These are phyloP conservation scores for Dryobates pubescens DNA, from an alignment of 2,797 vertebrate species.

Conservation along the genomic window DNA sequence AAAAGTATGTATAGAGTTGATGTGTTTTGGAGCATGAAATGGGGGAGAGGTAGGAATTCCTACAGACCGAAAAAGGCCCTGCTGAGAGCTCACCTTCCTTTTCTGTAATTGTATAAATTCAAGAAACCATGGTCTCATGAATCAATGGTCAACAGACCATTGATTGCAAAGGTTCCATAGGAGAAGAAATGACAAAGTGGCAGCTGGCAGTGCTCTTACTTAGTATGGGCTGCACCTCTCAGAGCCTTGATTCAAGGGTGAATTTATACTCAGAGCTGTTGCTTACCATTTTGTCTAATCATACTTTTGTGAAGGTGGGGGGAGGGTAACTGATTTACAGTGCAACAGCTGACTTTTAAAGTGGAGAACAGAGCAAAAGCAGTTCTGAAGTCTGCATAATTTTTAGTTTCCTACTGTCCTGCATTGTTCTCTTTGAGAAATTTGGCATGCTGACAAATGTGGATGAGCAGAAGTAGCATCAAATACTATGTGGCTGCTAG, in stretches of 20 bases:
- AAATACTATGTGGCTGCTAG: neutral
- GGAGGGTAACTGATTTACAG: neutral
- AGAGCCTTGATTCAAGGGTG: neutral
- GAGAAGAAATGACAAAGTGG: neutral
- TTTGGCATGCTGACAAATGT: neutral
- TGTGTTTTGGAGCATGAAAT: neutral
- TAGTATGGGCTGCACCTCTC: neutral
- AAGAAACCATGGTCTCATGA: neutral
- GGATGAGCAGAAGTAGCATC: neutral
- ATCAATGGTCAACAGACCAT: neutral
- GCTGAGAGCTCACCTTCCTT: neutral
- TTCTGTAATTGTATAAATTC: neutral
- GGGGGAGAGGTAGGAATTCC: neutral
- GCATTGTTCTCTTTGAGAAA: neutral
- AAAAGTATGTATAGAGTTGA: neutral
- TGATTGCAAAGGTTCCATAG: neutral
- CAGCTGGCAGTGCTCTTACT: neutral
- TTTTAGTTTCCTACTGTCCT: neutral
- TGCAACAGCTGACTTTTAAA: neutral
- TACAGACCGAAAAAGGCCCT: neutral
- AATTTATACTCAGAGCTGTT: neutral
- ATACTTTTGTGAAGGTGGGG: neutral
- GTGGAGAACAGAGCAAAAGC: neutral
- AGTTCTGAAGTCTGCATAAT: neutral
- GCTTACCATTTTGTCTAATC: neutral